Percentiles rank a stretch among this genome's conserved stretches.
These are phyloP conservation scores for Camptogramma bilineatum DNA, from an alignment of 2,888 invertebrate species.

Conservation along the genomic window DNA sequence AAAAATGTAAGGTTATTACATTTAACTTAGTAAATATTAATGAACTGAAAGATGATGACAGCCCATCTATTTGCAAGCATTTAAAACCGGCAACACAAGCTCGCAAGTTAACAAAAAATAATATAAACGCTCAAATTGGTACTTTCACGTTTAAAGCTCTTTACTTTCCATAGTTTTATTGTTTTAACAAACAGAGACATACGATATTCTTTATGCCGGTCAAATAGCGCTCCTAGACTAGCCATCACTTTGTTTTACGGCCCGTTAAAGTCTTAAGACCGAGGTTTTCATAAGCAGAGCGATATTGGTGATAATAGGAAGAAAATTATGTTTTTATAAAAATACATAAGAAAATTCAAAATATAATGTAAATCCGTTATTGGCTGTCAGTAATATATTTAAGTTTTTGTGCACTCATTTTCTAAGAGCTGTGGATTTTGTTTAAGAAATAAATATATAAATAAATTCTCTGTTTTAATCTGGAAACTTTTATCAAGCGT, in stretches of 20 bases:
- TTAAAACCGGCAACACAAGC: slow-evolving; percentile 28
- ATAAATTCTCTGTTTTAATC: too few relatives aligned
- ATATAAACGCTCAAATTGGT: slow-evolving; percentile 42
- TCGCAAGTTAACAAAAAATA: slow-evolving; percentile 35
- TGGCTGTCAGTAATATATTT: not conserved
- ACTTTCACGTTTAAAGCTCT: slow-evolving; percentile 42
- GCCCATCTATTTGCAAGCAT: slow-evolving; percentile 28
- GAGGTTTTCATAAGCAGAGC: slow-evolving; percentile 19
- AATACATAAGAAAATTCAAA: not conserved
- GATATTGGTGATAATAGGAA: not conserved
- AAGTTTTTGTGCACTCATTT: too few relatives aligned
- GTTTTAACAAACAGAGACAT: slow-evolving; percentile 58
- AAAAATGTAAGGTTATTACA: too few relatives aligned
- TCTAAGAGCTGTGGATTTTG: too few relatives aligned
- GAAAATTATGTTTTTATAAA: not conserved
- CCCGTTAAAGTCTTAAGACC: slow-evolving; percentile 44
- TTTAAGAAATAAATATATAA: too few relatives aligned
- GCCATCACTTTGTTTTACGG: slow-evolving; percentile 57
- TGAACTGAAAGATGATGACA: slow-evolving; percentile 4
- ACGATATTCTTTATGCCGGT: slow-evolving; percentile 52
- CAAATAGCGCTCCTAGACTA: slow-evolving; percentile 48
- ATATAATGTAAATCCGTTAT: not conserved
- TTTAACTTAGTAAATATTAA: not conserved
- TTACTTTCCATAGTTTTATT: slow-evolving; percentile 46
- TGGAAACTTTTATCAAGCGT: too few relatives aligned